These are phyloP conservation scores for Amphilophus citrinellus DNA, from an alignment of 2,113 vertebrate species.

Conservation along the genomic window DNA sequence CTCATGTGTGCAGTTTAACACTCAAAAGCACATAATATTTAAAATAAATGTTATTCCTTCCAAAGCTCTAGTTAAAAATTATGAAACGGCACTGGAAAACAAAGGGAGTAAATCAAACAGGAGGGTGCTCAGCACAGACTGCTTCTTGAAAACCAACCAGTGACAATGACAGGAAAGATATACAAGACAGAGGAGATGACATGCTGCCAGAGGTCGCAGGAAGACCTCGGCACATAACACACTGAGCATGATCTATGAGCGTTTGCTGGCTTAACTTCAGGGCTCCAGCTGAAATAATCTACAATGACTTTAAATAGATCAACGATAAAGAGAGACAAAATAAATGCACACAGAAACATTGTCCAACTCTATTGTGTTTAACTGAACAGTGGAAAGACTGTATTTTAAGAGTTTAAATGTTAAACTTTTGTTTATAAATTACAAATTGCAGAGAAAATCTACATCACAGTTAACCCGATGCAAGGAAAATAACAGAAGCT, in stretches of 20 bases:
- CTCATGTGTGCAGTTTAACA: constrained; percentile 9
- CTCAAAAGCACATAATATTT: constrained; percentile 23
- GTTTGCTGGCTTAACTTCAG: constrained; percentile 54
- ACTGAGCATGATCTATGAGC: constrained; percentile 46
- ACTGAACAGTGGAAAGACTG: not conserved
- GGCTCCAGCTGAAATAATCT: constrained; percentile 46
- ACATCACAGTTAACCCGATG: not conserved
- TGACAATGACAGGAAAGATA: constrained; percentile 76
- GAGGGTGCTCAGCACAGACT: not conserved
- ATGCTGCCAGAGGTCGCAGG: constrained; percentile 59
- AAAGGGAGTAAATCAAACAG: constrained; percentile 10
- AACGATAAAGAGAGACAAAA: constrained; percentile 38
- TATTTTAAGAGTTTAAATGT: not conserved
- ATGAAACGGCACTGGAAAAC: not conserved
- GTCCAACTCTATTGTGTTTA: not conserved
- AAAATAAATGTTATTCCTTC: constrained; percentile 11
- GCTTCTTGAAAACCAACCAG: constrained; percentile 42
- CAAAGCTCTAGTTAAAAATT: not conserved
- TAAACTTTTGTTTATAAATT: not conserved
- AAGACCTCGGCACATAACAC: constrained; percentile 51
- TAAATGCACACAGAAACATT: not conserved
- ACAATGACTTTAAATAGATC: constrained; percentile 57
- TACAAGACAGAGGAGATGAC: constrained; percentile 60
- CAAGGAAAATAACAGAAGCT: not conserved
- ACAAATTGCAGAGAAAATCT: not conserved